phyloP scores from a whole-genome alignment of 53 echinoderm and acorn worm species.

The Stichopus horrens region DNA sequence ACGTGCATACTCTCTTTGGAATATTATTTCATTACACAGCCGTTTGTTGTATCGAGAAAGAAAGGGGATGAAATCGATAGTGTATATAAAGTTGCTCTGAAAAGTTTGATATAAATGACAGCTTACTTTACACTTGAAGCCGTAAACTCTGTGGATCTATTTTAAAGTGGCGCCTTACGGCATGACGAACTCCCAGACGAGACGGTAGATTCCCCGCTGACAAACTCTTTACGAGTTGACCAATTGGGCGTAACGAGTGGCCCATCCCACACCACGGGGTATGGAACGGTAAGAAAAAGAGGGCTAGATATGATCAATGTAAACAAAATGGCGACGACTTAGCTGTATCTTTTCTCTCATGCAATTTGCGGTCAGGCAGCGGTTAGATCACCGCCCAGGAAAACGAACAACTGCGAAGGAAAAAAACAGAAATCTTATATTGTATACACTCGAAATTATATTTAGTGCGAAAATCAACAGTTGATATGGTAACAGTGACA shows the following conservation, averaged over 20 bases:
- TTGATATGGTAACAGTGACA: constrained; percentile 38
- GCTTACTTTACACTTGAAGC: neutral
- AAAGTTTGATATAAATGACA: neutral
- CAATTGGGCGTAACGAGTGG: constrained; percentile 46
- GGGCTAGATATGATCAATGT: constrained; percentile 31
- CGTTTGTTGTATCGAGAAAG: neutral
- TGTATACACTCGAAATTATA: neutral
- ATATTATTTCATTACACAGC: neutral
- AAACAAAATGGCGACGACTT: constrained; percentile 39
- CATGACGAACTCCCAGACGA: constrained; percentile 18
- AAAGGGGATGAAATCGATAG: constrained; percentile 36
- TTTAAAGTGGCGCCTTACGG: constrained; percentile 21
- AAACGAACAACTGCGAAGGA: neutral
- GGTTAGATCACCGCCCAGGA: neutral
- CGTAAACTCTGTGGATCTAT: neutral
- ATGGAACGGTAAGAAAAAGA: neutral
- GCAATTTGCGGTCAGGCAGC: constrained; percentile 24
- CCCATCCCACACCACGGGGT: constrained; percentile 39
- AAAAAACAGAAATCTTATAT: neutral
- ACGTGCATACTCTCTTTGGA: constrained; percentile 1
- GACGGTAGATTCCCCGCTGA: constrained; percentile 38
- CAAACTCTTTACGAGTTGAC: constrained; percentile 15
- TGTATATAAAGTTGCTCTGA: neutral
- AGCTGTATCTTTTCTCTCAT: neutral
- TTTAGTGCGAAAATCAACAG: constrained; percentile 29